Base-by-base conservation (phyloP, 2,888 invertebrate genomes). In the Falcaria lacertinaria region DNA sequence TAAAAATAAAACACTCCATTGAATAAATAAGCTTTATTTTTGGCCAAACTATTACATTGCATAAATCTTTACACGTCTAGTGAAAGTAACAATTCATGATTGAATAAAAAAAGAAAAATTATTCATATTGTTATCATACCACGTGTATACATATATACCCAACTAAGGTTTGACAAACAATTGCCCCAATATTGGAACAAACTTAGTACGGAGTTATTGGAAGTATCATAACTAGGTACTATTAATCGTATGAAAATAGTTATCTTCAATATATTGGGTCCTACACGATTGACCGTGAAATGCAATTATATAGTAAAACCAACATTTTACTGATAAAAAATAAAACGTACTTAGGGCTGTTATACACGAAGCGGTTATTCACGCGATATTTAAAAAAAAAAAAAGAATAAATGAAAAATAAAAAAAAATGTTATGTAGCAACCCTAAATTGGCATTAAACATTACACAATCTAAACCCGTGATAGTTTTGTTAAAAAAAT, bases 21-120 rank as follows among this genome's bases (percentile, higher is more conserved):
- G 84, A 87, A 89, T 89, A 88, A 88, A 89, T 88, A 89, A 87
- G 88, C 88, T 89, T 87, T 89, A 88, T 87, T 85, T 85, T 87
- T 86, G 84, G 84, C 87, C 85, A 88, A 85, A 87, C 85, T 84
- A 85, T 86, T 87, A 86, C 79, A 86, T 67, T 81, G 75, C 74
- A 64, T 84, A 76, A 72, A 80, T 69, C 60, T 73, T 78, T 77
- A 78, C 67, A 78, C 57, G 66, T 68, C 57, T 71, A 76, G 75
- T 69, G 66, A 72, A 72, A 68, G 59, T 64, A 73, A 60, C 60
- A 69, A 70, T 69, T 52, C 47, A 68, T 72, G 64, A 69, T 54
- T 57, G 54, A 54, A 46, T 49, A 56, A 58, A 60, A 65, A 69
- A 52, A 62, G 58, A 68, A 57, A 69, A 67, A 65, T 64, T 58